These are phyloP conservation scores for Porites lutea DNA, from an alignment of 64 coral and sea anemone genomes.

Conservation along the genomic window DNA sequence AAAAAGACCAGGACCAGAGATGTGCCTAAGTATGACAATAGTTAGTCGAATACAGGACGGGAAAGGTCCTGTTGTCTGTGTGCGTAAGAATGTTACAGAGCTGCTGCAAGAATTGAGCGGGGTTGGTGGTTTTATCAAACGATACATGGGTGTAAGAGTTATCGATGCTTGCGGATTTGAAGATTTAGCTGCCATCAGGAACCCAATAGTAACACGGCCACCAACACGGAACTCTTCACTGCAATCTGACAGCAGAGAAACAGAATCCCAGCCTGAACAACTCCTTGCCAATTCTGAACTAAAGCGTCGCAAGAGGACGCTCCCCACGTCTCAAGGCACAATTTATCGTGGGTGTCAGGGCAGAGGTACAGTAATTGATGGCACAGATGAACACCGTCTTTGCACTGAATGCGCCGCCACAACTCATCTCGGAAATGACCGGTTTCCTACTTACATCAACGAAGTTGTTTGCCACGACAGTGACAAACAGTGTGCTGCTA, in stretches of 20 bases:
- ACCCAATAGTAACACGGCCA: neutral
- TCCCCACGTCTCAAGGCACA: conserved; percentile 1
- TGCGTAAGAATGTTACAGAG: neutral
- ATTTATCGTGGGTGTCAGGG: conserved; percentile 5
- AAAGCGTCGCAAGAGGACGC: neutral
- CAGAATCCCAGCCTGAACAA: neutral
- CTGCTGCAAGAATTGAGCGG: neutral
- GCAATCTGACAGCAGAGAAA: neutral
- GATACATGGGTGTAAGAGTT: neutral
- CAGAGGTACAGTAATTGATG: neutral
- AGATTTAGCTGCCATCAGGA: neutral
- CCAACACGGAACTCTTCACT: neutral
- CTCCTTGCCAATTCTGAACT: neutral
- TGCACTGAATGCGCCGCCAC: conserved; percentile 6
- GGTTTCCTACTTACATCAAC: conserved; percentile 19
- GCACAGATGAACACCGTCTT: neutral
- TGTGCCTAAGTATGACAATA: neutral
- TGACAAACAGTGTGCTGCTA: neutral
- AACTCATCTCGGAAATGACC: neutral
- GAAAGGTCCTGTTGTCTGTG: neutral
- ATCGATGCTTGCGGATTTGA: conserved; percentile 21
- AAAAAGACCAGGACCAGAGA: neutral
- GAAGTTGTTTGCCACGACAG: conserved; percentile 17
- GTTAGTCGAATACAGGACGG: neutral
- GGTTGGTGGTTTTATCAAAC: neutral